Evolutionary conservation across 2,797 vertebrate species (phyloP).

Genomic region (Sebastes taczanowskii): DNA sequence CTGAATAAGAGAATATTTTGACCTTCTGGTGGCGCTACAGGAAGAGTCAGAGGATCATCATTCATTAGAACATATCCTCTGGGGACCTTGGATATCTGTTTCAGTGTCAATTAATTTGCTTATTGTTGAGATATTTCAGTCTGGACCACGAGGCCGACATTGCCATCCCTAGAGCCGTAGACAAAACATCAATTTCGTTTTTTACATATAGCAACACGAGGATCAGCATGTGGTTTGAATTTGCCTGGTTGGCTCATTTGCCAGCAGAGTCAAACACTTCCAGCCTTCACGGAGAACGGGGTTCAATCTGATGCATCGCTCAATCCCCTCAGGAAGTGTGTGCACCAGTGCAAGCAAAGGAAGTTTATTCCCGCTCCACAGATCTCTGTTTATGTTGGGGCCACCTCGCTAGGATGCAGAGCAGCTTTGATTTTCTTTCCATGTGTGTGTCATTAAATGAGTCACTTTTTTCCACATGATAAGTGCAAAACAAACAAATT

Average conservation of each 20-base stretch:
- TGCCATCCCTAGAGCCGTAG: neutral
- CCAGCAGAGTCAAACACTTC: constrained; percentile 38
- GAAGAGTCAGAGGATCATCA: neutral
- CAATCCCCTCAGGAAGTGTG: constrained; percentile 76
- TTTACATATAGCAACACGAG: constrained; percentile 1
- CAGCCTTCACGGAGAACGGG: constrained; percentile 31
- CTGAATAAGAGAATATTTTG: neutral
- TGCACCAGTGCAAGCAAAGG: constrained; percentile 72
- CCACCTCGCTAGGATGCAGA: constrained; percentile 48
- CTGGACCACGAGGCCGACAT: neutral
- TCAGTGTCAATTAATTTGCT: neutral
- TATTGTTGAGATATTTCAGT: neutral
- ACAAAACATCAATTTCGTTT: neutral
- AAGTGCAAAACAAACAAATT: constrained; percentile 71
- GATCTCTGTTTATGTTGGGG: constrained; percentile 78
- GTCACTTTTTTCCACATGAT: constrained; percentile 71
- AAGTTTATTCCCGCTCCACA: constrained; percentile 74
- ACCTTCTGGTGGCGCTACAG: neutral
- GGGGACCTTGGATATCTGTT: neutral
- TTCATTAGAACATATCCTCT: neutral
- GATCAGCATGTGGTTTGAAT: constrained; percentile 62
- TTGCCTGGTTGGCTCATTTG: constrained; percentile 27
- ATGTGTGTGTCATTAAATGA: constrained; percentile 57
- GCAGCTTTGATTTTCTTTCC: constrained; percentile 38
- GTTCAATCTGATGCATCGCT: constrained; percentile 52